Conservation (phyloP, 1,140 invertebrate species). For the Drosophila ironensis region DNA sequence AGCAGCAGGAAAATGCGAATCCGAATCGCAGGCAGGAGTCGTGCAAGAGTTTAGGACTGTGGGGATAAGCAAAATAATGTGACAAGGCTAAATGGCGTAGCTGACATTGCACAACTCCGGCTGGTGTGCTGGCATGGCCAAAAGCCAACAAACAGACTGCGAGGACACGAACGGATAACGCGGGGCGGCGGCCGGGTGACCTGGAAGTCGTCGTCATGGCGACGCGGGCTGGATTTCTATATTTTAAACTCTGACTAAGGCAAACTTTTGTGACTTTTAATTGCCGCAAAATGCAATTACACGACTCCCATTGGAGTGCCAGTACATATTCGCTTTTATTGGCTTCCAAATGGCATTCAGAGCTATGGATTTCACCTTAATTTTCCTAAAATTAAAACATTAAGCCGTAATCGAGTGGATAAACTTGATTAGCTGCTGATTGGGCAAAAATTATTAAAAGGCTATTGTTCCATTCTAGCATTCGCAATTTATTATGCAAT, state of each 20-base stretch:
- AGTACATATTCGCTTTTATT: constrained; percentile 7
- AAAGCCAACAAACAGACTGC: constrained; percentile 20
- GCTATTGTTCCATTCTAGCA: neutral
- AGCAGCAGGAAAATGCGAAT: too few relatives aligned
- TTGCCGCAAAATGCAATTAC: constrained; percentile 57
- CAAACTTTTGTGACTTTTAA: constrained; percentile 67
- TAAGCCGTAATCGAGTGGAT: too few relatives aligned
- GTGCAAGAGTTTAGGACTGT: constrained; percentile 7
- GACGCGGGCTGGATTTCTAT: constrained; percentile 31
- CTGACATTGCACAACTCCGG: constrained; percentile 64
- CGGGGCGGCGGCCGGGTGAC: neutral
- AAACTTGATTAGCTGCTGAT: neutral
- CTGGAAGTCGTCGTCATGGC: constrained; percentile 31
- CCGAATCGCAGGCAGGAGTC: neutral
- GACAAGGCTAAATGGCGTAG: constrained; percentile 75
- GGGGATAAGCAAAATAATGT: constrained; percentile 76
- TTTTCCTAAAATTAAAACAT: too few relatives aligned
- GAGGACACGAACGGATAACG: neutral
- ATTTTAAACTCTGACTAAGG: constrained; percentile 45
- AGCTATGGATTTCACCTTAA: neutral
- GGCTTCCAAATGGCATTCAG: neutral
- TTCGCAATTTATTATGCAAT: neutral
- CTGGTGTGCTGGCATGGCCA: constrained; percentile 24
- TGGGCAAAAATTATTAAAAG: too few relatives aligned
- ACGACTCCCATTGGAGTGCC: neutral